Conservation (phyloP, 23 tunicate species). For the Phallusia fumigata region DNA sequence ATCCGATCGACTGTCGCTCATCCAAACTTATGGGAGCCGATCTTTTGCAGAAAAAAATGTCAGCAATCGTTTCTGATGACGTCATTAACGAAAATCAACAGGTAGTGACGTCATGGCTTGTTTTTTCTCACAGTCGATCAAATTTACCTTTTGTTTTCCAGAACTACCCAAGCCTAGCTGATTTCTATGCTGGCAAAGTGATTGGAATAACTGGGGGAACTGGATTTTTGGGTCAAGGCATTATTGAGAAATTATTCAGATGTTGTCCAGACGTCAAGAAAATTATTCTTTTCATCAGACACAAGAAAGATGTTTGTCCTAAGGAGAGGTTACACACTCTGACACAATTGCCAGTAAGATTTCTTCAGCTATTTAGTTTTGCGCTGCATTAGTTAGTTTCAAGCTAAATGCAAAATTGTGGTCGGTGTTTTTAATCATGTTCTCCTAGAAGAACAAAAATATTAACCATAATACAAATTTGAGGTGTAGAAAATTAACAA, state of each 20-base stretch:
- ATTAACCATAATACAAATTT: too few species aligned
- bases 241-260: slow-evolving; percentile 35
- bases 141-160: too few species aligned
- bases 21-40: neutral
- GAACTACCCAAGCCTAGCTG: slow-evolving; percentile 20
- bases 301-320: slow-evolving; percentile 22
- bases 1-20: too few species aligned
- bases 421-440: too few species aligned
- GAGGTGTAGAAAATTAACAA: too few species aligned
- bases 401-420: too few species aligned
- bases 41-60: neutral
- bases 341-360: slow-evolving; percentile 9
- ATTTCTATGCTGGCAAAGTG: slow-evolving; percentile 27
- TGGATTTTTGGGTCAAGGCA: slow-evolving; percentile 47
- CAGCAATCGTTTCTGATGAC: neutral
- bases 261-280: slow-evolving; percentile 39
- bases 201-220: slow-evolving; percentile 50
- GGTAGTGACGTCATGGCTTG: too few species aligned
- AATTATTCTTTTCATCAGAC: slow-evolving; percentile 29
- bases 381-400: too few species aligned
- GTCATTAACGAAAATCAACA: neutral
- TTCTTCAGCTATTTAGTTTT: too few species aligned
- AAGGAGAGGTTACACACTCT: slow-evolving; percentile 26
- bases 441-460: too few species aligned
- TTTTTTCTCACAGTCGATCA: too few species aligned